Conservation (phyloP, 2,797 vertebrate genomes). For the Tympanoctomys barrerae region DNA sequence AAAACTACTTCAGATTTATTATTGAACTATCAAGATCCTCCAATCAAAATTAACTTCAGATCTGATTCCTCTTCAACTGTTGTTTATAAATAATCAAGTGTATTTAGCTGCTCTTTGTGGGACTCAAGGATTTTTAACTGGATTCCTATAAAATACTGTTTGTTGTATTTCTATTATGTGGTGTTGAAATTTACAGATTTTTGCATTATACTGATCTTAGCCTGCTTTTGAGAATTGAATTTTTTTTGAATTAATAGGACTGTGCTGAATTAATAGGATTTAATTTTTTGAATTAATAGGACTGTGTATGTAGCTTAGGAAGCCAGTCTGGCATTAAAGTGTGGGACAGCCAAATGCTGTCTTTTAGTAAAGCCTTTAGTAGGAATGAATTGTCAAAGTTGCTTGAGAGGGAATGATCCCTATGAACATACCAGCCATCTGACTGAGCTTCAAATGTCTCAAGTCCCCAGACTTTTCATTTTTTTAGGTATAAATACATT, state of each 20-base stretch:
- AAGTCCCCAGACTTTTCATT: conserved; percentile 38
- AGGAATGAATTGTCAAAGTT: neutral
- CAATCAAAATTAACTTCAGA: neutral
- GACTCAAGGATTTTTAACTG: neutral
- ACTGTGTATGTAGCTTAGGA: neutral
- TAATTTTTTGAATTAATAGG: conserved; percentile 4
- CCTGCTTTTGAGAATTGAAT: conserved; percentile 51
- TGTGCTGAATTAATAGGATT: no score
- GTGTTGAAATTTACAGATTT: conserved; percentile 38
- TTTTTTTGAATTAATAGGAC: neutral
- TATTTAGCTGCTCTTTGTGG: neutral
- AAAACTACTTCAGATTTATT: conserved; percentile 53
- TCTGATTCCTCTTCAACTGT: neutral
- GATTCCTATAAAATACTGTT: neutral
- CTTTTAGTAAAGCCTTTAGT: conserved; percentile 22
- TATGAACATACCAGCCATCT: neutral
- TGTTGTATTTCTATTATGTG: neutral
- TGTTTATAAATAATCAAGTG: conserved; percentile 40
- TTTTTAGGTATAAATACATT: conserved; percentile 16
- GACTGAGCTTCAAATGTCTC: conserved; percentile 33
- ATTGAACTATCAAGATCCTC: neutral
- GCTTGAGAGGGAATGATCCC: neutral
- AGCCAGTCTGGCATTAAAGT: conserved; percentile 35
- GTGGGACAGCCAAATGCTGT: neutral
- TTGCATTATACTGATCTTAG: conserved; percentile 46